Evolutionary conservation across 2,888 invertebrate genomes (phyloP).

Genomic region (Leucophora obtusa): DNA sequence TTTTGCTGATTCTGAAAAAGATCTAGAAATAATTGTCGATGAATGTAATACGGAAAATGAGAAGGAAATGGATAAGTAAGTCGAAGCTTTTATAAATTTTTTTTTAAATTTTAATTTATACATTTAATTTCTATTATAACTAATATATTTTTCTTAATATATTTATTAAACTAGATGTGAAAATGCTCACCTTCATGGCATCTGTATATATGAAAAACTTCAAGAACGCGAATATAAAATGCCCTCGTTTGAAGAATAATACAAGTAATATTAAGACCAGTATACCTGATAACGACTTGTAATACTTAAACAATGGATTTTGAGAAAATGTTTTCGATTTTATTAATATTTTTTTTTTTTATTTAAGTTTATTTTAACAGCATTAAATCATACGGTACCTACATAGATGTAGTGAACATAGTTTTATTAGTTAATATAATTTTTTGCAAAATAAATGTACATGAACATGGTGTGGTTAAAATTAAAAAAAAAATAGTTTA

Average conservation of each 20-base stretch:
- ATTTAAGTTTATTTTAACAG: neutral
- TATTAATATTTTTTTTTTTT: constrained; percentile 1
- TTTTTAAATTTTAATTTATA: no score
- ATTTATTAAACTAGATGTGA: no score
- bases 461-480: neutral
- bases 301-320: constrained; percentile 28
- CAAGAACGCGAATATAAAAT: constrained; percentile 65
- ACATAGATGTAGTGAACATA: neutral
- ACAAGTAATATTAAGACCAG: constrained; percentile 2
- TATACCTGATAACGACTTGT: constrained; percentile 39
- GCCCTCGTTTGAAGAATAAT: constrained; percentile 68
- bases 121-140: no score
- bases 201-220: constrained; percentile 70
- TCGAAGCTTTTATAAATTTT: constrained; percentile 1
- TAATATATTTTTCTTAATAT: no score
- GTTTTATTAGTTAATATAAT: neutral
- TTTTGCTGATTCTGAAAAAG: constrained; percentile 65
- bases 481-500: neutral
- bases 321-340: constrained; percentile 1
- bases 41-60: constrained; percentile 63
- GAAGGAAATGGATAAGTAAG: constrained; percentile 69
- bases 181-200: constrained; percentile 69
- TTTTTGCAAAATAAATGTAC: neutral
- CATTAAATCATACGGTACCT: constrained; percentile 40
- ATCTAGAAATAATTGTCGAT: constrained; percentile 49